Evolutionary conservation across 2,797 vertebrate genomes (phyloP), one percentile per base, ranked within the genome.

Genomic region (Semotilus atromaculatus): DNA sequence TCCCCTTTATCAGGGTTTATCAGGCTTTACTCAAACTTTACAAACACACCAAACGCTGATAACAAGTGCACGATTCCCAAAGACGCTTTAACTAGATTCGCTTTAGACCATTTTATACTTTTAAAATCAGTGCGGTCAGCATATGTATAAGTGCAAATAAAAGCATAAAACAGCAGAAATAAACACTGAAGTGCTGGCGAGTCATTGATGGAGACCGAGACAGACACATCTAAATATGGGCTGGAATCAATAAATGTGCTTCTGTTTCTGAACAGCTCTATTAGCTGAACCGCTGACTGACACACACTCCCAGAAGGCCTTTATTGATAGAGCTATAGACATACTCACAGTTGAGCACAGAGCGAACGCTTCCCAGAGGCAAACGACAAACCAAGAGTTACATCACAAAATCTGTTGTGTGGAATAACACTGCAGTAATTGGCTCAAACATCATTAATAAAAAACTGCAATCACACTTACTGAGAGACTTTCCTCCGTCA

Each of bases 221-320:
- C 60, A 80, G 85, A 62, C 86, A 88, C 51, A 21, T 64, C 48
- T 36, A 58, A 70, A 67, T 21, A 80, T 38, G 53, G 86, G 89
- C 84, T 81, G 84, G 88, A 92, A 90, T 84, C 23, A 81, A 91
- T 92, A 88, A 71, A 90, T 92, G 89, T 87, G 74, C 36, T 85
- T 34, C 31, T 48, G 87, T 84, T 88, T 62, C 71, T 86, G 71
- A 53, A 86, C 31, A 86, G 86, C 36, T 74, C 80, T 67, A 64
- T 87, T 80, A 83, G 68, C 21, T n/a, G 53, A 31, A 31, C 13
- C 14, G 6, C 60, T 62, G 62, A 18, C 29, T 64, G 62, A 71
- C 58, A 10, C 29, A 58, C 29, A 58, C 45, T 60, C 5, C 78
- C 64, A 5, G 26, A 45, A n/a, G 71, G 21, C 31, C 8, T 77